A percentile compares a stretch with the other conserved stretches of the same genome.
Evolutionary conservation across 2,888 invertebrate genomes (phyloP).

Genomic region (Luperina nickerlii): DNA sequence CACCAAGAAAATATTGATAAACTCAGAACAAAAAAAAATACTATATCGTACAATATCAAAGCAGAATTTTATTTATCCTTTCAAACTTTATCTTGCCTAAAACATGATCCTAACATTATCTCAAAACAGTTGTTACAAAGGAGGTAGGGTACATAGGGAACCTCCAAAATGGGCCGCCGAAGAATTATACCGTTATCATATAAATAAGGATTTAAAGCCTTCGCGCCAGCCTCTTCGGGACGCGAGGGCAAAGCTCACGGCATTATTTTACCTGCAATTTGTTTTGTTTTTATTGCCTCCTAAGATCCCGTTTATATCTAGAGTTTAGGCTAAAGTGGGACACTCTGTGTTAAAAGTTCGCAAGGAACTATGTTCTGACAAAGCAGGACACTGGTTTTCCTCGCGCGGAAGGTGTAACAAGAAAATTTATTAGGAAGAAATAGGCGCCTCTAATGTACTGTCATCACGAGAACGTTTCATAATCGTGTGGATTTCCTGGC

Average conservation of each 20-base stretch:
- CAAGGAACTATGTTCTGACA: not conserved
- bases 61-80: conserved; percentile 27
- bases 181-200: conserved; percentile 87
- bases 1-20: not conserved
- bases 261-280: conserved; percentile 86
- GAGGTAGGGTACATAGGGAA: conserved; percentile 40
- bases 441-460: not conserved
- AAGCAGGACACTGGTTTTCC: not conserved
- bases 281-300: conserved; percentile 84
- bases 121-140: conserved; percentile 54
- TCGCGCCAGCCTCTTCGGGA: conserved; percentile 63
- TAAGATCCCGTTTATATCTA: conserved; percentile 47
- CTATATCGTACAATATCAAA: not conserved
- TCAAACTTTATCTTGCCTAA: conserved; percentile 44
- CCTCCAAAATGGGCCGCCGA: conserved; percentile 66
- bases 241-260: conserved; percentile 73
- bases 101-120: conserved; percentile 52
- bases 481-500: not conserved
- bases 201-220: conserved; percentile 88
- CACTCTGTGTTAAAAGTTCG: conserved; percentile 14
- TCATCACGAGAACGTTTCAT: too few species aligned
- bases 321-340: conserved; percentile 44
- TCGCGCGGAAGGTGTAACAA: not conserved
- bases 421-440: not conserved
- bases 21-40: not conserved